phyloP scores from a whole-genome alignment of 1,140 invertebrate species.

The Listronotus bonariensis region DNA sequence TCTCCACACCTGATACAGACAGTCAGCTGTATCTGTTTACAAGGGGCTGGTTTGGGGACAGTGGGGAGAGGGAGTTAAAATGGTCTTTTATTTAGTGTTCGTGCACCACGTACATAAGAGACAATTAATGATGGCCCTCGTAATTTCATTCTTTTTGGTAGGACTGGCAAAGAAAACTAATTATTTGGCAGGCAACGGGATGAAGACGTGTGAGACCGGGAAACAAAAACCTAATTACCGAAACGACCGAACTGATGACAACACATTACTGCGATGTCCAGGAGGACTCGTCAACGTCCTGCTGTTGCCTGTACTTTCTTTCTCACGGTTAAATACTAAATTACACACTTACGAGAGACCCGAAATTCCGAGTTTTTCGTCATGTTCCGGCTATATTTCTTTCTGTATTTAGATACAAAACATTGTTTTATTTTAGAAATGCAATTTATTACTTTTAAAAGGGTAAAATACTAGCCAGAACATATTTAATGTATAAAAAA shows the following conservation, averaged over 20 bases:
- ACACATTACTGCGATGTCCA: slow-evolving; percentile 52
- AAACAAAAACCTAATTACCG: slow-evolving; percentile 53
- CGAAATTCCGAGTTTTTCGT: slow-evolving; percentile 28
- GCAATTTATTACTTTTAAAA: no score
- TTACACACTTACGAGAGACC: slow-evolving; percentile 40
- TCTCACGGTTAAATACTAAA: slow-evolving; percentile 49
- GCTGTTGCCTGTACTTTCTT: slow-evolving; percentile 47
- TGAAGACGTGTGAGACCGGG: slow-evolving; percentile 43
- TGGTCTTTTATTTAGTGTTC: slow-evolving; percentile 27
- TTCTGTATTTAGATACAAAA: no score
- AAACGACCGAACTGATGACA: slow-evolving; percentile 53
- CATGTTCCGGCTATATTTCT: slow-evolving; percentile 1
- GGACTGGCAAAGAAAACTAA: slow-evolving; percentile 45
- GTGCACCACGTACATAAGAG: slow-evolving; percentile 39
- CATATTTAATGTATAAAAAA: no score
- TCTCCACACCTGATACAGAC: no score
- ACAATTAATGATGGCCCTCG: slow-evolving; percentile 38
- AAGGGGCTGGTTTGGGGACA: background rate
- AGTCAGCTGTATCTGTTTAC: no score
- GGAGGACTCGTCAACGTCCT: slow-evolving; percentile 50
- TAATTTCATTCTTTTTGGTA: slow-evolving; percentile 33
- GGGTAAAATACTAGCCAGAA: no score
- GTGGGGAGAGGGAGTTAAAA: background rate
- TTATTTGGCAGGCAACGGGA: slow-evolving; percentile 44
- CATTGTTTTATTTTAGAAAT: no score